Evolutionary conservation across 1,140 invertebrate genomes (phyloP).

Genomic region (Euwallacea fornicatus): DNA sequence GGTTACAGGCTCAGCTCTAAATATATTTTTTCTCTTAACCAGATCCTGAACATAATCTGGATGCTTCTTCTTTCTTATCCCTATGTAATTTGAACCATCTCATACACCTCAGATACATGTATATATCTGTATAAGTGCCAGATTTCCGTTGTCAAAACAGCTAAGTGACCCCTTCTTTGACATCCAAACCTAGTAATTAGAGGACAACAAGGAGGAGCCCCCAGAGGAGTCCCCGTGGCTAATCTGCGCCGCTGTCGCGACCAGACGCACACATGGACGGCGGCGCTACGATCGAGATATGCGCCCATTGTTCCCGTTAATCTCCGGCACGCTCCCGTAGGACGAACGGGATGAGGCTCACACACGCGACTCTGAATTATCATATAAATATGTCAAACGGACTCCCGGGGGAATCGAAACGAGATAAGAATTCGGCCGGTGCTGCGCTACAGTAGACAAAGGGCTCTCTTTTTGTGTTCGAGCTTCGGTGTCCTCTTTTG

Average conservation of each 20-base stretch:
- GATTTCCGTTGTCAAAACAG: no score
- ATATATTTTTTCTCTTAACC: no score
- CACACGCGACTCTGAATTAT: conserved; percentile 35
- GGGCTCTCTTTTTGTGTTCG: neutral
- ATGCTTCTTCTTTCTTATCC: no score
- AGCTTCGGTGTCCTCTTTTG: neutral
- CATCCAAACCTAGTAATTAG: conserved; percentile 17
- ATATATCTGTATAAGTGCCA: no score
- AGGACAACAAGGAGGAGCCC: neutral
- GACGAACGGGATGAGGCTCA: conserved; percentile 16
- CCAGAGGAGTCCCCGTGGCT: conserved; percentile 15
- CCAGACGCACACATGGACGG: conserved; percentile 39
- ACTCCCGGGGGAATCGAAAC: conserved; percentile 23
- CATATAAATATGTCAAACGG: conserved; percentile 44
- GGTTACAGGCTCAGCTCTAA: no score
- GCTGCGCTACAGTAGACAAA: no score
- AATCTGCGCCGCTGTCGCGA: conserved; percentile 38
- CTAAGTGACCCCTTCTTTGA: neutral
- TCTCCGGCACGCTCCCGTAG: conserved; percentile 41
- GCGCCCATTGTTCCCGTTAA: conserved; percentile 39
- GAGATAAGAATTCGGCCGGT: conserved; percentile 25
- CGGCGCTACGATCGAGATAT: conserved; percentile 31
- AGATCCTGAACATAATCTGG: no score
- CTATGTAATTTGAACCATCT: no score
- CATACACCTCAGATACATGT: no score